Conservation (phyloP, 2,797 vertebrate genomes). For the Sphenodon punctatus region DNA sequence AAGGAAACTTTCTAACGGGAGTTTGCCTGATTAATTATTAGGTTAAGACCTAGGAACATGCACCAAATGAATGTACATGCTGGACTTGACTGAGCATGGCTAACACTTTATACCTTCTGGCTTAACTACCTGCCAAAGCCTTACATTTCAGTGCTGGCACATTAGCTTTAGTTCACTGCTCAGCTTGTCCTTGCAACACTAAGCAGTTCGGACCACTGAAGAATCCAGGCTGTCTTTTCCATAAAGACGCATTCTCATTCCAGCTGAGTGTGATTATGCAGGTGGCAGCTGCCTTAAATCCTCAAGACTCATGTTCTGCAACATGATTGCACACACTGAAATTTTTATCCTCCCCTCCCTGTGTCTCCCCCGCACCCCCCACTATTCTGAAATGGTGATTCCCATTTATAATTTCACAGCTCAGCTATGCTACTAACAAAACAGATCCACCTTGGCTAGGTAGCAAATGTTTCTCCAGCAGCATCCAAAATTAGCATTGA, state of each 20-base stretch:
- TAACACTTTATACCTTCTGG: not conserved
- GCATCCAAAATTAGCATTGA: not conserved
- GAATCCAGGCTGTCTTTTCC: not conserved
- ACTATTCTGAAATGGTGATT: not conserved
- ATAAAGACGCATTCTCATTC: not conserved
- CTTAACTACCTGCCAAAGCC: not conserved
- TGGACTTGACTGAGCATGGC: not conserved
- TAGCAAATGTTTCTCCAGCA: not conserved
- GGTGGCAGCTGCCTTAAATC: conserved; percentile 30
- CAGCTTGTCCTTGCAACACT: fast-evolving
- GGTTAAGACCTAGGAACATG: not conserved
- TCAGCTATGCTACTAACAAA: fast-evolving
- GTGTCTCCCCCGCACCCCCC: too few relatives aligned
- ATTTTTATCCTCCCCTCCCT: too few relatives aligned
- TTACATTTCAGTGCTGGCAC: not conserved
- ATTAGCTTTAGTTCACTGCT: fast-evolving
- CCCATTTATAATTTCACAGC: not conserved
- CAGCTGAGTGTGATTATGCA: not conserved
- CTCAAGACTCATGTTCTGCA: fast-evolving
- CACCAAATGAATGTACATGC: not conserved
- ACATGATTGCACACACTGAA: not conserved
- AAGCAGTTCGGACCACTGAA: fast-evolving
- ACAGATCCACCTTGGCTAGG: fast-evolving
- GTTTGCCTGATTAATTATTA: not conserved
- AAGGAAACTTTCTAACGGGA: too few relatives aligned